phyloP scores from a whole-genome alignment of 2,888 invertebrate genomes.

The Amphipyra tragopoginis region DNA sequence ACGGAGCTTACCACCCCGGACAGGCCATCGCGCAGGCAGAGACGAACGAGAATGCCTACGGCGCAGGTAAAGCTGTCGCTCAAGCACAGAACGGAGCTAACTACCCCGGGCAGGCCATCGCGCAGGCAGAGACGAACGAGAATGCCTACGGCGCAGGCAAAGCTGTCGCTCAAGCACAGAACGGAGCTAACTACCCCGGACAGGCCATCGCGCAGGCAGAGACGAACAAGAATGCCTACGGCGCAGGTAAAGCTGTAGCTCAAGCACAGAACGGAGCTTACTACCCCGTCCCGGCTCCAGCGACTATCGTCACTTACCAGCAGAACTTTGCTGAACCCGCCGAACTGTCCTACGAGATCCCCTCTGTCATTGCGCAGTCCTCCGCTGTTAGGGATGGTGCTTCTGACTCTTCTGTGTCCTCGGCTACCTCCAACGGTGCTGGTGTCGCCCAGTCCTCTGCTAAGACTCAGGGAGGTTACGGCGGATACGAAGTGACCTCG shows the following conservation, averaged over 20 bases:
- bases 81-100: conserved; percentile 63
- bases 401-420: conserved; percentile 71
- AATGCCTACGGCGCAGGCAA: too few species aligned
- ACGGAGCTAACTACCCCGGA: conserved; percentile 64
- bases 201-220: conserved; percentile 68
- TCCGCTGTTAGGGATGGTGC: conserved; percentile 70
- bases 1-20: conserved; percentile 71
- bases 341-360: conserved; percentile 56
- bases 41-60: conserved; percentile 44
- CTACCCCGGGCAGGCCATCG: conserved; percentile 76
- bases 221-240: conserved; percentile 44
- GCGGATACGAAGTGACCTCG: conserved; percentile 70
- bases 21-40: conserved; percentile 68
- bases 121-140: conserved; percentile 77
- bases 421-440: conserved; percentile 69
- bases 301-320: conserved; percentile 77
- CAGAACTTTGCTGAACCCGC: conserved; percentile 72
- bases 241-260: conserved; percentile 58
- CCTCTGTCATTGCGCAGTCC: conserved; percentile 71
- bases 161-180: too few species aligned
- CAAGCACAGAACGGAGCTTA: conserved; percentile 63
- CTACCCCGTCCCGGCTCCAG: conserved; percentile 76
- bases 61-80: conserved; percentile 58
- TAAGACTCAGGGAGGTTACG: conserved; percentile 68
- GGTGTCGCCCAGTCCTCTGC: conserved; percentile 77